Percentiles rank a stretch among this genome's conserved stretches.
Conservation (phyloP, 2,113 vertebrate species). For the Menidia beryllina region DNA sequence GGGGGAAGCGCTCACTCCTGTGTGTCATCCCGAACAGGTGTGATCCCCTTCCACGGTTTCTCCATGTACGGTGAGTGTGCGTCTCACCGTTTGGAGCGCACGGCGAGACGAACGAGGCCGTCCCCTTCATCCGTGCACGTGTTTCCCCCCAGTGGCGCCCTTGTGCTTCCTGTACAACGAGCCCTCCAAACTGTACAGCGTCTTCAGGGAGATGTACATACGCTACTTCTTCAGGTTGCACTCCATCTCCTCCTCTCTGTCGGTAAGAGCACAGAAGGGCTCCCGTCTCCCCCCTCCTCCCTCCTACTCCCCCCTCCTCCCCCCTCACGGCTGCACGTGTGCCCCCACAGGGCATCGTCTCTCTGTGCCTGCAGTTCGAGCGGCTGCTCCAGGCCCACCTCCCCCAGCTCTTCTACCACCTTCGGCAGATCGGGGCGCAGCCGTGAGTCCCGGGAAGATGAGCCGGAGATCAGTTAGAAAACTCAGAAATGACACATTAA, state of each 20-base stretch:
- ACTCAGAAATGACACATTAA: no score
- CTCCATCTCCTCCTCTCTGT: slow-evolving; percentile 95
- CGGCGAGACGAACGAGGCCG: background rate
- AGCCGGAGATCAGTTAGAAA: background rate
- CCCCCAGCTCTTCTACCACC: slow-evolving; percentile 97
- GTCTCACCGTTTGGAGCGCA: background rate
- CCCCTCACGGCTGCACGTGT: background rate
- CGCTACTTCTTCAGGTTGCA: slow-evolving; percentile 98
- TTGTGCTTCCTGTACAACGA: slow-evolving; percentile 98
- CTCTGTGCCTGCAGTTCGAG: slow-evolving; percentile 96
- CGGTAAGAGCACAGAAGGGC: no score
- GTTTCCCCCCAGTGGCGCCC: slow-evolving; percentile 89
- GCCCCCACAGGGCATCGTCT: slow-evolving; percentile 89
- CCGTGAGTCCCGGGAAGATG: slow-evolving; percentile 84
- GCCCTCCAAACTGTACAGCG: slow-evolving; percentile 93
- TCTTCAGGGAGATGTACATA: slow-evolving; percentile 97
- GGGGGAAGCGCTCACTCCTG: background rate
- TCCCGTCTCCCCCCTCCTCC: no score
- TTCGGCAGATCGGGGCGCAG: slow-evolving; percentile 95
- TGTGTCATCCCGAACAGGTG: slow-evolving; percentile 81
- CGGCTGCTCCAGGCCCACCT: slow-evolving; percentile 93
- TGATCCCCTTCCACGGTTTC: slow-evolving; percentile 98
- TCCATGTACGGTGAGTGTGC: slow-evolving; percentile 97
- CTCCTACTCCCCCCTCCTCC: no score
- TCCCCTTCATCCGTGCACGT: slow-evolving; percentile 1